phyloP scores from a whole-genome alignment of 2,888 invertebrate genomes.

The Caenorhabditis doughertyi region DNA sequence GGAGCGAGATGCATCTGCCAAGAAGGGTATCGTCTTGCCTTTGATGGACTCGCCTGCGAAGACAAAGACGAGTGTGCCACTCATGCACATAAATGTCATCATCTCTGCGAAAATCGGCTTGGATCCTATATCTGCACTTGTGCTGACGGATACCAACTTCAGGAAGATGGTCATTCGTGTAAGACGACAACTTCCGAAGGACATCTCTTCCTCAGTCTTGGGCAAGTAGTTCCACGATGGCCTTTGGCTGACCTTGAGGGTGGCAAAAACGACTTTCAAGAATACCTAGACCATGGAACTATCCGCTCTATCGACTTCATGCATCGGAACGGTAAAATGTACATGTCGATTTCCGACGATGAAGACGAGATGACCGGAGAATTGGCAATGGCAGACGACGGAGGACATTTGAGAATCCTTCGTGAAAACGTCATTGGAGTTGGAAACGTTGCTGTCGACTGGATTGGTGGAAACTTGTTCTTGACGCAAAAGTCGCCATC shows the following conservation, averaged over 20 bases:
- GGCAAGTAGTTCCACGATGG: conserved; percentile 59
- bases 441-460: conserved; percentile 71
- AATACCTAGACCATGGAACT: conserved; percentile 37
- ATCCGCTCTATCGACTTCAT: conserved; percentile 56
- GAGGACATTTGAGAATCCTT: conserved; percentile 51
- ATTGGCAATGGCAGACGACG: conserved; percentile 51
- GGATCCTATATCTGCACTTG: conserved; percentile 85
- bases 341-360: conserved; percentile 37
- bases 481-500: conserved; percentile 67
- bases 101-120: conserved; percentile 95
- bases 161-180: conserved; percentile 68
- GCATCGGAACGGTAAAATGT: conserved; percentile 48
- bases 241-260: conserved; percentile 53
- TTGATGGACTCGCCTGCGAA: conserved; percentile 62
- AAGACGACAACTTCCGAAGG: conserved; percentile 43
- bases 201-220: conserved; percentile 55
- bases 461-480: conserved; percentile 70
- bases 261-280: conserved; percentile 45
- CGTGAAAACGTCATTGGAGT: conserved; percentile 69
- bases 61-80: conserved; percentile 69
- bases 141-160: conserved; percentile 69
- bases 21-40: conserved; percentile 48
- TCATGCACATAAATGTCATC: conserved; percentile 91
- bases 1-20: conserved; percentile 67
- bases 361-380: conserved; percentile 51